Conservation (phyloP, 2,888 invertebrate genomes). For the Rhaphigaster nebulosa region DNA sequence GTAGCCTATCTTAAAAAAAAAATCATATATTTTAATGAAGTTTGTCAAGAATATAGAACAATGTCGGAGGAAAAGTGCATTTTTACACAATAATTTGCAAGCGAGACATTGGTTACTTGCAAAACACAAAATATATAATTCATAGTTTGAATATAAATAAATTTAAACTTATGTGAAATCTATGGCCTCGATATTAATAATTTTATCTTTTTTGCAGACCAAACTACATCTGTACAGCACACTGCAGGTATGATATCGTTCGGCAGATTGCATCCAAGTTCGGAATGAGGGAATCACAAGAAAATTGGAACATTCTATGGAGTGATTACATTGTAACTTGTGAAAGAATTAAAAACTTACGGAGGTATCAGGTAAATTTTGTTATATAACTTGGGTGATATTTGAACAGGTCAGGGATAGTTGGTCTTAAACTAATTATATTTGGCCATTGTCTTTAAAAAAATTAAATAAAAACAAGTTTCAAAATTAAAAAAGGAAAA, state of each 20-base stretch:
- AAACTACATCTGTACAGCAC: conserved; percentile 76
- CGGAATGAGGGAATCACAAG: conserved; percentile 83
- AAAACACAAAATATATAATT: too few species aligned
- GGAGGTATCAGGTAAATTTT: conserved; percentile 76
- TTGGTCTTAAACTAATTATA: background rate
- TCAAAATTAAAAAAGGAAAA: background rate
- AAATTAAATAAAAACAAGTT: background rate
- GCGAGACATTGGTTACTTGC: too few species aligned
- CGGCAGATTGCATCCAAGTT: conserved; percentile 78
- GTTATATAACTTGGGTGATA: background rate
- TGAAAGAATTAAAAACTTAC: conserved; percentile 91
- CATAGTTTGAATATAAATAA: background rate
- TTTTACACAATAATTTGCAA: too few species aligned
- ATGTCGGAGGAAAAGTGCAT: too few species aligned
- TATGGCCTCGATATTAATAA: background rate
- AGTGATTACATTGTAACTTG: conserved; percentile 89
- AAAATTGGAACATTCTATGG: conserved; percentile 93
- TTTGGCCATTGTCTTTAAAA: background rate
- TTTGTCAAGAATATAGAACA: too few species aligned
- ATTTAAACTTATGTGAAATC: too few species aligned
- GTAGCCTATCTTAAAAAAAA: too few species aligned
- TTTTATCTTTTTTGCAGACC: conserved; percentile 38
- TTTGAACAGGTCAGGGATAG: background rate
- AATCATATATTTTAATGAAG: too few species aligned
- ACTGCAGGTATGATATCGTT: conserved; percentile 82